Evolutionary conservation across 2,113 vertebrate species (phyloP).

Genomic region (Pachyramphus minor): DNA sequence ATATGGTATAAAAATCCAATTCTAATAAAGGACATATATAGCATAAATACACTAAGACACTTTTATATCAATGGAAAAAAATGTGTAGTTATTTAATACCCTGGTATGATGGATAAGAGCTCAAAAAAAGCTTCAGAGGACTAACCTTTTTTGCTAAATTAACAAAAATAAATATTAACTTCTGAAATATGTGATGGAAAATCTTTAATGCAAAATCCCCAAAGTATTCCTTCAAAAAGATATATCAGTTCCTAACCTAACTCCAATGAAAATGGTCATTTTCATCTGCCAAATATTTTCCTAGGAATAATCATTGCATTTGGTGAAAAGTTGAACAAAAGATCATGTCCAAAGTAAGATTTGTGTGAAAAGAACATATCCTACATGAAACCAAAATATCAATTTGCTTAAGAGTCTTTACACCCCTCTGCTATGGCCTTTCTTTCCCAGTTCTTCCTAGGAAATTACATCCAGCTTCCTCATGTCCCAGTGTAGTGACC

Average conservation of each 20-base stretch:
- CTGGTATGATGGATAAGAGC: slow-evolving; percentile 41
- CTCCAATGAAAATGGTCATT: slow-evolving; percentile 34
- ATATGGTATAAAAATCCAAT: slow-evolving; percentile 67
- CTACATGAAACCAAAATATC: background rate
- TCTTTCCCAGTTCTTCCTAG: background rate
- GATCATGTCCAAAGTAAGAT: background rate
- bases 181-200: slow-evolving; percentile 70
- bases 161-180: slow-evolving; percentile 76
- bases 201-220: slow-evolving; percentile 61
- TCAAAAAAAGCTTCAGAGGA: slow-evolving; percentile 34
- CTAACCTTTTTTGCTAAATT: slow-evolving; percentile 66
- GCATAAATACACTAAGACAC: slow-evolving; percentile 69
- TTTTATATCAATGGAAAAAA: slow-evolving; percentile 70
- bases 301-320: background rate
- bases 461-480: background rate
- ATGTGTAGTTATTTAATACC: background rate
- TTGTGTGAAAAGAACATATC: background rate
- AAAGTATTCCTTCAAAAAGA: slow-evolving; percentile 55
- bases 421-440: background rate
- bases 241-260: slow-evolving; percentile 39
- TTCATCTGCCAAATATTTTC: slow-evolving; percentile 54
- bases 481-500: background rate
- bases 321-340: slow-evolving; percentile 12
- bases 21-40: slow-evolving; percentile 51
- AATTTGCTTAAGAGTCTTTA: background rate